These are phyloP conservation scores for Zaprionus lineosus DNA, from an alignment of 2,888 invertebrate genomes.

Conservation along the genomic window DNA sequence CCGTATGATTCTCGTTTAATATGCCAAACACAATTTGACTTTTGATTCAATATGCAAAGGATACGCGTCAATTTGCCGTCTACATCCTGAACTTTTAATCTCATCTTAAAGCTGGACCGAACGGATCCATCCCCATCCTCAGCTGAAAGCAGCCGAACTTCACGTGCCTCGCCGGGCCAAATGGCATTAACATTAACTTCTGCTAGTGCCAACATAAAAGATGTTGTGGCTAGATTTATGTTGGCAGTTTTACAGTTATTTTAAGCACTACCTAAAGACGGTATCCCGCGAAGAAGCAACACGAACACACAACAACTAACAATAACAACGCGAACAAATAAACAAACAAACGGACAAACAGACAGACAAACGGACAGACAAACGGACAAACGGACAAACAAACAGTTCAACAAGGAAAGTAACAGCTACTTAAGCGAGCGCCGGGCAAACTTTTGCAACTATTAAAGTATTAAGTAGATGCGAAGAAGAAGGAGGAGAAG, in stretches of 20 bases:
- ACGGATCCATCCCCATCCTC: no score
- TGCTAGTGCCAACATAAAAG: constrained; percentile 66
- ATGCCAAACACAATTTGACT: constrained; percentile 75
- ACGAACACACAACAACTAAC: not conserved
- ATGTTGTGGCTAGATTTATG: constrained; percentile 77
- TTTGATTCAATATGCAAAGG: constrained; percentile 70
- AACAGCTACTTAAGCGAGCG: constrained; percentile 73
- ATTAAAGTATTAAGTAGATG: constrained; percentile 81
- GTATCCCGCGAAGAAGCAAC: constrained; percentile 3
- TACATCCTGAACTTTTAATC: constrained; percentile 53
- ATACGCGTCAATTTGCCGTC: constrained; percentile 58
- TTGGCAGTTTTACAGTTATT: constrained; percentile 78
- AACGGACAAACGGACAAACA: constrained; percentile 27
- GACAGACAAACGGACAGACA: constrained; percentile 35
- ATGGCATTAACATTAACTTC: constrained; percentile 59
- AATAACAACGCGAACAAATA: not conserved
- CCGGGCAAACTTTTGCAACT: constrained; percentile 77
- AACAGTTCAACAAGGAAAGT: constrained; percentile 50
- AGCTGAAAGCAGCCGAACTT: constrained; percentile 14
- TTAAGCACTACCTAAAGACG: constrained; percentile 59
- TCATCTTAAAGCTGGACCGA: constrained; percentile 25
- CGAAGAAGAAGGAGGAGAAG: no score
- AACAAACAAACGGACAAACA: constrained; percentile 16
- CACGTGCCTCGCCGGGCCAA: constrained; percentile 44
- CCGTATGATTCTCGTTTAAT: constrained; percentile 54